Conservation (phyloP, 2,113 vertebrate genomes). For the Gila orcuttii region DNA sequence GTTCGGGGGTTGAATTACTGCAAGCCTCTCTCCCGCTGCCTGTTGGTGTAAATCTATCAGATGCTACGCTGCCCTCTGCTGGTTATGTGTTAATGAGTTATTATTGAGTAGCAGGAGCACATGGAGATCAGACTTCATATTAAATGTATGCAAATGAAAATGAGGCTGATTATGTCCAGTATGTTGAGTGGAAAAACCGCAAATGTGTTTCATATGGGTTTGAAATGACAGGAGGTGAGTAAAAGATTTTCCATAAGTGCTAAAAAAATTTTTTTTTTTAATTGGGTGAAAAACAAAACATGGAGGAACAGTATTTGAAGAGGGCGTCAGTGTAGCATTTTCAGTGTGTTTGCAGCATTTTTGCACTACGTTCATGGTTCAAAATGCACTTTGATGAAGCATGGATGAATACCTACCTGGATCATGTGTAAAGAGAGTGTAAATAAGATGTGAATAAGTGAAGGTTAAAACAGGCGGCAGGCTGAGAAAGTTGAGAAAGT, state of each 20-base stretch:
- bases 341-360: neutral
- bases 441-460: constrained; percentile 9
- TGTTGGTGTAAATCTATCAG: neutral
- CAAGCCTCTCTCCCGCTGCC: neutral
- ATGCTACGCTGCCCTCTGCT: constrained; percentile 38
- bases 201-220: neutral
- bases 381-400: neutral
- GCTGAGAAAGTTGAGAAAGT: constrained; percentile 61
- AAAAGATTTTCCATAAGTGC: neutral
- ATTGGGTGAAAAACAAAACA: neutral
- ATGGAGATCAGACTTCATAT: neutral
- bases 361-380: neutral
- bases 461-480: constrained; percentile 51
- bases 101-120: neutral
- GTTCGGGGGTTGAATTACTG: neutral
- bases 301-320: neutral
- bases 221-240: neutral
- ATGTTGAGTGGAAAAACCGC: neutral
- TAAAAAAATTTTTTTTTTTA: neutral
- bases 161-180: neutral
- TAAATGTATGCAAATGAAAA: neutral
- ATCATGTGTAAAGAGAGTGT: constrained; percentile 5
- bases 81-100: neutral
- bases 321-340: constrained; percentile 32
- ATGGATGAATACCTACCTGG: constrained; percentile 40